phyloP scores from a whole-genome alignment of 2,888 invertebrate species.

The Acrobeloides nanus region DNA sequence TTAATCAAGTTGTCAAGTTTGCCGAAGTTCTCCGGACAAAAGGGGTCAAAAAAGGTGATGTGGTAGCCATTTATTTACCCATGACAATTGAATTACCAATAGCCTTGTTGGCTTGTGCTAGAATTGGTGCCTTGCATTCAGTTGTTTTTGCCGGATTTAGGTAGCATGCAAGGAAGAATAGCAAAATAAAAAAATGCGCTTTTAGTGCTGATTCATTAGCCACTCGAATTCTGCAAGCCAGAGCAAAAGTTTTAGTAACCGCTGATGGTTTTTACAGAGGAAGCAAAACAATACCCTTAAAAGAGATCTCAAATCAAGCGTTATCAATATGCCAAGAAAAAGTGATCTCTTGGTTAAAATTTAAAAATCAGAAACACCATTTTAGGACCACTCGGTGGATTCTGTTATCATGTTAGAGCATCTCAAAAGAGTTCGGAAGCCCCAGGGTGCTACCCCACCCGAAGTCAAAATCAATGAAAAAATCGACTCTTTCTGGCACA shows the following conservation, averaged over 20 bases:
- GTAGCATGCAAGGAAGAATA: too few relatives aligned
- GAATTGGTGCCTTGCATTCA: slow-evolving; percentile 91
- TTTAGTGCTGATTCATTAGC: slow-evolving; percentile 88
- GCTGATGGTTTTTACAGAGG: slow-evolving; percentile 93
- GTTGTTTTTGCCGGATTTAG: slow-evolving; percentile 74
- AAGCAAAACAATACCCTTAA: slow-evolving; percentile 78
- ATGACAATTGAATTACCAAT: slow-evolving; percentile 83
- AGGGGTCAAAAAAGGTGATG: slow-evolving; percentile 69
- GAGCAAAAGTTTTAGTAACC: slow-evolving; percentile 70
- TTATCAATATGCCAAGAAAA: slow-evolving; percentile 22
- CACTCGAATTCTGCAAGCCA: slow-evolving; percentile 81
- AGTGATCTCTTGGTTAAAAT: too few relatives aligned
- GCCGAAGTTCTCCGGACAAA: slow-evolving; percentile 38
- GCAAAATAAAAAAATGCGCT: too few relatives aligned
- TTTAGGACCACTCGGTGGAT: background rate
- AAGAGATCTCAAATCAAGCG: slow-evolving; percentile 74
- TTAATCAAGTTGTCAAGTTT: slow-evolving; percentile 31
- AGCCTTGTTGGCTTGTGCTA: slow-evolving; percentile 85
- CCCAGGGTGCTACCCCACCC: slow-evolving; percentile 20
- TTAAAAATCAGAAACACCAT: background rate
- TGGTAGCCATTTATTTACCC: slow-evolving; percentile 94
- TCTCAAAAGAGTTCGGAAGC: slow-evolving; percentile 64
- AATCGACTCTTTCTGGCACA: slow-evolving; percentile 86
- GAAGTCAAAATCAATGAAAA: slow-evolving; percentile 54
- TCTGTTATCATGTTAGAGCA: slow-evolving; percentile 73